phyloP scores from a whole-genome alignment of 2,797 vertebrate genomes.

The Pipistrellus kuhlii region DNA sequence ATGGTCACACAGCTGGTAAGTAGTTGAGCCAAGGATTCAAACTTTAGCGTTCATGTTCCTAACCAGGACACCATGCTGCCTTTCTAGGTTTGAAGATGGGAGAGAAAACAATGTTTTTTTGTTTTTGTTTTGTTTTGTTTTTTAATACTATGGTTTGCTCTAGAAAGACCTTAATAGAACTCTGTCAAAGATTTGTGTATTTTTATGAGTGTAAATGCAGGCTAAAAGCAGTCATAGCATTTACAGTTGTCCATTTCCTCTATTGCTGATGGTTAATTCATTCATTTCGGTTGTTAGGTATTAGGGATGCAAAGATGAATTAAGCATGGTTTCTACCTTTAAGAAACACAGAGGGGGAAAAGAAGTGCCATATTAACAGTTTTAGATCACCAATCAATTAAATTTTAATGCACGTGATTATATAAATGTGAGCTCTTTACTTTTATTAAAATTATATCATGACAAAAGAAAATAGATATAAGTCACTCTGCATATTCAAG shows the following conservation, averaged over 20 bases:
- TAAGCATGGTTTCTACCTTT: not conserved
- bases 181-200: not conserved
- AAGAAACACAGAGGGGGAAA: not conserved
- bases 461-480: slow-evolving; percentile 19
- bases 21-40: not conserved
- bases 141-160: not conserved
- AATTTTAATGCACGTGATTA: slow-evolving; percentile 48
- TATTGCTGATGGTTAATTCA: not conserved
- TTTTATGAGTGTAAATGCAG: not conserved
- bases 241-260: not conserved
- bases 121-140: too few relatives aligned
- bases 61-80: not conserved
- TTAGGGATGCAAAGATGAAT: not conserved
- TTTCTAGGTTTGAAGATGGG: not conserved
- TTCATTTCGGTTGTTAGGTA: not conserved
- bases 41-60: not conserved
- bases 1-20: not conserved
- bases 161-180: not conserved
- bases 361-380: not conserved
- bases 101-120: not conserved
- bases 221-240: not conserved
- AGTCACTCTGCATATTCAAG: not conserved
- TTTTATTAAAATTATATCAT: slow-evolving; percentile 55
- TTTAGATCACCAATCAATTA: slow-evolving; percentile 2
- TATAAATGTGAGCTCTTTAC: slow-evolving; percentile 47